phyloP scores from a whole-genome alignment of 2,797 vertebrate genomes.

The Myotis vivesi region DNA sequence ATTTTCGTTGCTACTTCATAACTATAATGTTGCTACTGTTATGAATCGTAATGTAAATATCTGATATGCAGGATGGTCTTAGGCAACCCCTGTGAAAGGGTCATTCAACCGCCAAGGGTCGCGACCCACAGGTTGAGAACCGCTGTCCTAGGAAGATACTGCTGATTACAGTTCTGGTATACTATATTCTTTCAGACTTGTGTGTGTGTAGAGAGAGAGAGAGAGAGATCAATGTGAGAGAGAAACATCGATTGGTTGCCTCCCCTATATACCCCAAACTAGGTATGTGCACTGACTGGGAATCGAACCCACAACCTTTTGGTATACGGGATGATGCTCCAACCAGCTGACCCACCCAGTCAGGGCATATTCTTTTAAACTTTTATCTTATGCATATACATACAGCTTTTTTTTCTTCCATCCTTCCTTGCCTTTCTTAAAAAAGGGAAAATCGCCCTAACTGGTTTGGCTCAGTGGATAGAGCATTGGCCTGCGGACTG shows the following conservation, averaged over 20 bases:
- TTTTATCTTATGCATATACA: background rate
- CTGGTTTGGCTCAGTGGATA: too few species aligned
- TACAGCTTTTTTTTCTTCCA: background rate
- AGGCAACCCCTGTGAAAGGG: too few species aligned
- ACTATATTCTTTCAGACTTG: background rate
- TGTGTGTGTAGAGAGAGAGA: background rate
- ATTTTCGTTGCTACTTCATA: too few species aligned
- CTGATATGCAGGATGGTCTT: too few species aligned
- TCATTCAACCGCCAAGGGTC: too few species aligned
- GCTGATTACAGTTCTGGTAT: background rate
- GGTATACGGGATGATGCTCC: background rate
- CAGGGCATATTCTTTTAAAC: background rate
- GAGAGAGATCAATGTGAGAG: background rate
- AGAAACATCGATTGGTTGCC: background rate
- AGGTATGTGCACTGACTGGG: background rate
- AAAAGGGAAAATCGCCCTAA: background rate
- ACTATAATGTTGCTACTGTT: too few species aligned
- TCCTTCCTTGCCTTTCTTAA: conserved; percentile 22
- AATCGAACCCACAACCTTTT: background rate
- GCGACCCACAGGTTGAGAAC: too few species aligned
- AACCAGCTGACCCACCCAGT: background rate
- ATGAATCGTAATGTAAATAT: too few species aligned
- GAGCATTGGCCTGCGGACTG: too few species aligned
- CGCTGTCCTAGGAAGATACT: background rate
- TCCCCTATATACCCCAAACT: background rate